Percentiles rank a stretch among this genome's conserved stretches.
Evolutionary conservation across 2,797 vertebrate species (phyloP).

Genomic region (Pristis pectinata): DNA sequence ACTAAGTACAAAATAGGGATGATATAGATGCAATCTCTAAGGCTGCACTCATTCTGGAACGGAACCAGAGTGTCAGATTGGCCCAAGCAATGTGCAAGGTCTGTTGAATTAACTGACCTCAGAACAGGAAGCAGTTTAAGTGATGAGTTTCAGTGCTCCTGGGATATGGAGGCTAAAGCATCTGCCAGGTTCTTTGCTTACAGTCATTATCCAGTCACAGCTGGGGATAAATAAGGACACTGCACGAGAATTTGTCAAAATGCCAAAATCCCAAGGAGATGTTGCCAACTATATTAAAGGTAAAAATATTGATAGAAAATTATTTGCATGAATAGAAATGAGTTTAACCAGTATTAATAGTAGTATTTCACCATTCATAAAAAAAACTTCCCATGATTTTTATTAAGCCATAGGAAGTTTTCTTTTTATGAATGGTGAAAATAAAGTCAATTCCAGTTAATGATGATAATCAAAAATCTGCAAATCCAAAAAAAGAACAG

Average conservation of each 20-base stretch:
- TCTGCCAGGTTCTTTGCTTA: neutral
- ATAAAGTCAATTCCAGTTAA: neutral
- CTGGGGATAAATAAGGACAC: neutral
- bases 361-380: no score
- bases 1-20: neutral
- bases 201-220: neutral
- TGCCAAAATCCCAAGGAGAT: neutral
- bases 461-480: no score
- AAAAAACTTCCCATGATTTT: no score
- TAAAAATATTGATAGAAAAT: neutral
- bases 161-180: neutral
- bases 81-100: neutral
- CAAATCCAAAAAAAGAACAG: no score
- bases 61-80: neutral
- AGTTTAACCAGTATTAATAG: neutral
- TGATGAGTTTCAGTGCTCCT: neutral
- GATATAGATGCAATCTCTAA: no score
- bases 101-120: neutral
- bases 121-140: neutral
- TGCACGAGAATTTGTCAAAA: neutral
- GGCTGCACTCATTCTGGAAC: neutral
- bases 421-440: neutral
- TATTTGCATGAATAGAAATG: neutral
- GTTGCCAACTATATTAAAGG: neutral
- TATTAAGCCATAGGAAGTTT: neutral